Base-by-base conservation (phyloP, 1,140 invertebrate genomes). In the Stegodyphus dumicola region DNA sequence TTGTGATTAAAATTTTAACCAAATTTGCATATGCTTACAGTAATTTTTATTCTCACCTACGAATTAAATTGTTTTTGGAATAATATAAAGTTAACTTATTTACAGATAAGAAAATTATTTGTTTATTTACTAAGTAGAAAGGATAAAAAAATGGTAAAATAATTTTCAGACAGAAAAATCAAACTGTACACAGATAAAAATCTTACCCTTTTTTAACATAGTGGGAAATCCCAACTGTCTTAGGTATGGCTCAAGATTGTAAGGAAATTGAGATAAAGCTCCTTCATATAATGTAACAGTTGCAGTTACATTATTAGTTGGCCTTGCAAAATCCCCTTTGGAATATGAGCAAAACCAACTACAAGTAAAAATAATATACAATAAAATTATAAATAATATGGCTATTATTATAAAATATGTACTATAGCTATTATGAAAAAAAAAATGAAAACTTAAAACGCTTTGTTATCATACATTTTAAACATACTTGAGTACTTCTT, bases 161-260 rank as follows among this genome's bases (percentile, higher is more conserved):
- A 33, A 33, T 33, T 33, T 33, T 33, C 3, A 1, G 33, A 33
- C 1, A 33, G 33, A 33, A 33, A 33, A 33, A 33, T 33, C 33
- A 33, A 33, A 33, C 33, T 33, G 33, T 1, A 33, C 33, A 33
- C 1, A 33, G 52, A 3, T 9, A 60, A n/a, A 11, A 13, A 53
- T 54, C 76, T 86, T 79, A 91, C 93, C 98, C 92, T 94, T 95
- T 88, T 98, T 94, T 70, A 99, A 91, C 77, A 94, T 93, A 6
- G 97, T 99, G 6, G 98, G 97, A 89, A 99, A 92, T 9, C 98
- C 98, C 18, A 99, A 91, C 85, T 96, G 93, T 88, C 98, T 93
- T 15, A 99, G 92, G 92, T 99, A 96, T 75, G 98, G 97, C 92
- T 99, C 98, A 90, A 99, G 96, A 71, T 96, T 95, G 90, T 98